Evolutionary conservation across 2,797 vertebrate genomes (phyloP), one percentile per base, ranked within the genome.

Genomic region (Alauda arvensis): DNA sequence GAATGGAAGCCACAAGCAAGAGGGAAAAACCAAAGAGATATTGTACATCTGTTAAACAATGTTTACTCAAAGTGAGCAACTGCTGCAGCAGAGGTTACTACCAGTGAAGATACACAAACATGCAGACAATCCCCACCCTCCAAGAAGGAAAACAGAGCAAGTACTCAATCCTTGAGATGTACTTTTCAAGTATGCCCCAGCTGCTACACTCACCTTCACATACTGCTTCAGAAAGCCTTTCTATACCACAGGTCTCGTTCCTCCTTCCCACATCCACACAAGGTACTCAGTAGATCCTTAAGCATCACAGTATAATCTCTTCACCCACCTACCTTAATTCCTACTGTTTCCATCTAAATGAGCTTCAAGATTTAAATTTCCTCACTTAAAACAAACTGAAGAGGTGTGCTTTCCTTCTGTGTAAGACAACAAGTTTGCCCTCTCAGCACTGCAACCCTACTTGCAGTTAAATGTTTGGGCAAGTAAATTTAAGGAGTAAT

Each of bases 81-180:
- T 29, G n/a, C n/a, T 34, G n/a, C 34, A 74, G 62, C 25, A 52
- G 29, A 59, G 25, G 23, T 78, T 45, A 55, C 31, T 2, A 39
- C 18, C 40, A 84, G 8, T 24, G 31, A 84, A 63, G 45, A 59
- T 6, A 46, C 3, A 53, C 10, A 68, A 46, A 59, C 6, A 28
- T 0, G 3, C 17, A 55, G 18, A 49, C 24, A 60, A 28, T 6
- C 14, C 18, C 12, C 34, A 60, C 4, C 4, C 6, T 29, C 9
- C 12, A 5, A 53, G 20, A 69, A 40, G 15, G 9, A 69, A 82
- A 78, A 49, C 8, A 74, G 24, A 85, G 45, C 53, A 91, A 48
- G 53, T 52, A 70, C 26, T 24, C 33, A 49, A 0, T 29, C 28
- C 25, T 9, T 0, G 0, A 39, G 40, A 72, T 1, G 0, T 4